These are phyloP conservation scores for Asbolus verrucosus DNA, from an alignment of 1,140 invertebrate genomes.

Conservation along the genomic window DNA sequence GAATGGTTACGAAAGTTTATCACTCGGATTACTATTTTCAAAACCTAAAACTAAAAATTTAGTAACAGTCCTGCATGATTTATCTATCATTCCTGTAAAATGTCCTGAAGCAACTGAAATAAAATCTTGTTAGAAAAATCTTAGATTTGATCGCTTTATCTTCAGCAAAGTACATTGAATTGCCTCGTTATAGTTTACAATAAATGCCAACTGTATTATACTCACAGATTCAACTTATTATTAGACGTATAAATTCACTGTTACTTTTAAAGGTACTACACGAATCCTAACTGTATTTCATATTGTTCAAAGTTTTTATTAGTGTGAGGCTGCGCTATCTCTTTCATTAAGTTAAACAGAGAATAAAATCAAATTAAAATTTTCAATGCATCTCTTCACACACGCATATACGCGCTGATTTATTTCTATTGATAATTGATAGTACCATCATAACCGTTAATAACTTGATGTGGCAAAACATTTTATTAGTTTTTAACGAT, in stretches of 20 bases:
- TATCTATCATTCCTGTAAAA: neutral
- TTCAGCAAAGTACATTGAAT: conserved; percentile 1
- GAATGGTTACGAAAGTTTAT: no score
- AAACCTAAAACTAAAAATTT: no score
- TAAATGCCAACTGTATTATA: conserved; percentile 10
- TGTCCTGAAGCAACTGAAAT: neutral
- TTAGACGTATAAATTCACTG: conserved; percentile 16
- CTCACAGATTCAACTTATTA: conserved; percentile 14
- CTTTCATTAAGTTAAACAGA: conserved; percentile 17
- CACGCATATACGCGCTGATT: neutral
- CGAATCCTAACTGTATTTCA: conserved; percentile 27
- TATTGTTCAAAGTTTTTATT: conserved; percentile 32
- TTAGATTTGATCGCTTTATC: conserved; percentile 14
- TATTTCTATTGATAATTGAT: conserved; percentile 28
- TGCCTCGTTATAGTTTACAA: conserved; percentile 17
- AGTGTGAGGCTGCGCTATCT: conserved; percentile 16
- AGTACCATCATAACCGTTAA: conserved; percentile 25
- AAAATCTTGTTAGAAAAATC: conserved; percentile 19
- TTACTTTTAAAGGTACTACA: conserved; percentile 34
- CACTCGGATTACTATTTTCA: no score
- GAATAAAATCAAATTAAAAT: conserved; percentile 19
- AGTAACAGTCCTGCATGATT: no score
- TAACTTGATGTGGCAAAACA: conserved; percentile 2
- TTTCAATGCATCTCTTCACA: neutral
- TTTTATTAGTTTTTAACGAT: neutral